phyloP scores from a whole-genome alignment of 1,140 invertebrate species.

The Elymnias hypermnestra region DNA sequence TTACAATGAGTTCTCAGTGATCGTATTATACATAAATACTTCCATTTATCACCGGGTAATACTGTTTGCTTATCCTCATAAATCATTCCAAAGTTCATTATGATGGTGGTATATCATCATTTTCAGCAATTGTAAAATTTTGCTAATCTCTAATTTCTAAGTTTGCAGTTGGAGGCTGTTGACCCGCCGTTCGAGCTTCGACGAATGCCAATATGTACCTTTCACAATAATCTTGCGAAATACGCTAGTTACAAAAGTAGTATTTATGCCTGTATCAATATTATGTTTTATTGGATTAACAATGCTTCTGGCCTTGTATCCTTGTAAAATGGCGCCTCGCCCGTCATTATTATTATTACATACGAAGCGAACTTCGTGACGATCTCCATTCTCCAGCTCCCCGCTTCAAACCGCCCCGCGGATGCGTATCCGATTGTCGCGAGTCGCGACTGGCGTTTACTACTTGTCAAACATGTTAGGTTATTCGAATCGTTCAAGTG shows the following conservation, averaged over 20 bases:
- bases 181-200: constrained; percentile 41
- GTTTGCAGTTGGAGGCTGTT: constrained; percentile 61
- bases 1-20: constrained; percentile 14
- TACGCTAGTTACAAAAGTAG: constrained; percentile 28
- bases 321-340: constrained; percentile 74
- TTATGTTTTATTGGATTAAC: constrained; percentile 47
- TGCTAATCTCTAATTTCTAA: constrained; percentile 7
- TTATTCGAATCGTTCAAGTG: constrained; percentile 56
- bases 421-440: constrained; percentile 75
- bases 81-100: neutral
- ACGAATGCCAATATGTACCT: constrained; percentile 10
- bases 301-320: constrained; percentile 70
- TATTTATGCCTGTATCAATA: constrained; percentile 13
- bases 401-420: constrained; percentile 55
- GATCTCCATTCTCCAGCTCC: constrained; percentile 62
- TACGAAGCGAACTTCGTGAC: constrained; percentile 74
- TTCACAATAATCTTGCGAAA: constrained; percentile 30
- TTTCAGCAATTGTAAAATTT: constrained; percentile 6
- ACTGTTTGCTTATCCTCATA: neutral
- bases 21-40: constrained; percentile 2
- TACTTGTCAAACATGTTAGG: constrained; percentile 74
- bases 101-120: neutral
- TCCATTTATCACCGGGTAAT: neutral
- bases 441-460: constrained; percentile 68
- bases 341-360: constrained; percentile 72